Evolutionary conservation across 2,888 invertebrate species (phyloP).

Genomic region (Mylabris sibirica): DNA sequence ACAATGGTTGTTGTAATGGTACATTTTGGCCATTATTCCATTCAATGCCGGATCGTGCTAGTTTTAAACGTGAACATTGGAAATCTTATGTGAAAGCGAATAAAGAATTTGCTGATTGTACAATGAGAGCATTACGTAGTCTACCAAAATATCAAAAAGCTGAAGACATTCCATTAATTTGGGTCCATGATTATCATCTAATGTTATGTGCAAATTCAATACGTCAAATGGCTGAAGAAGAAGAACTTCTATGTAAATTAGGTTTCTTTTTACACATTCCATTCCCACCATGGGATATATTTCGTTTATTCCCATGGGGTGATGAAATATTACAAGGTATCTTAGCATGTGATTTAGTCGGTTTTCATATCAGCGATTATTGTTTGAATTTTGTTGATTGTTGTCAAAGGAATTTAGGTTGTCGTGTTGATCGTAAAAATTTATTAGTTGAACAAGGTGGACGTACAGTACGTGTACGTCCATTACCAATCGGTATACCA

Average conservation of each 20-base stretch:
- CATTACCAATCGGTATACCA: conserved; percentile 89
- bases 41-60: conserved; percentile 89
- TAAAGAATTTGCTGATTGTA: conserved; percentile 82
- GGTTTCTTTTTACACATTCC: conserved; percentile 96
- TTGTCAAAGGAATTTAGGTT: conserved; percentile 85
- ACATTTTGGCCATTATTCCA: conserved; percentile 94
- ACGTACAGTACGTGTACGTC: conserved; percentile 82
- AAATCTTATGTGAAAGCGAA: conserved; percentile 80
- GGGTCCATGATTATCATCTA: conserved; percentile 95
- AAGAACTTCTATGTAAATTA: conserved; percentile 77
- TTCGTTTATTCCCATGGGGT: conserved; percentile 90
- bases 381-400: conserved; percentile 92
- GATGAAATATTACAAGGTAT: conserved; percentile 93
- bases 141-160: conserved; percentile 61
- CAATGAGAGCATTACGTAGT: conserved; percentile 71
- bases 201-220: conserved; percentile 94
- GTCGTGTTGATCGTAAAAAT: conserved; percentile 87
- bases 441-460: conserved; percentile 87
- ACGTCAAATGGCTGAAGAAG: conserved; percentile 82
- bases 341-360: conserved; percentile 91
- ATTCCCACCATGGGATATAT: conserved; percentile 94
- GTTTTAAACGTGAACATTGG: conserved; percentile 85
- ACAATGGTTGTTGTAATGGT: conserved; percentile 91
- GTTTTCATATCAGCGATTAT: conserved; percentile 90
- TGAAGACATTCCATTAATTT: conserved; percentile 77